Evolutionary conservation across 2,888 invertebrate genomes (phyloP), one percentile per base, ranked within the genome.

Genomic region (Pachymerium ferrugineum): DNA sequence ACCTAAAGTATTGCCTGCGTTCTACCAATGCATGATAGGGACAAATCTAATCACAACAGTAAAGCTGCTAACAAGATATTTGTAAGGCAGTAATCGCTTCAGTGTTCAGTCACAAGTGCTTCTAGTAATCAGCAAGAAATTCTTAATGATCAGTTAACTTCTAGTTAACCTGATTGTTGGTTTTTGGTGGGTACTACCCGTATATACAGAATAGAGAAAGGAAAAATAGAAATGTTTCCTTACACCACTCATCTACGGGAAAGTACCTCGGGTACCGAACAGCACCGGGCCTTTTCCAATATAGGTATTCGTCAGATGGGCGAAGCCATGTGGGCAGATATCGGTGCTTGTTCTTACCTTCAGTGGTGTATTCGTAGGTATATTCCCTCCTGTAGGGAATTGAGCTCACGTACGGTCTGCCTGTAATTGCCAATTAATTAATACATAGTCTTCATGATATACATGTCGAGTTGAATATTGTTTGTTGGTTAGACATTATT

Each of bases 331-430:
- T 47, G 47, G 16, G 16, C 47, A 14, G 6, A 47, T 3, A 47
- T 3, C 47, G 47, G 47, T 47, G 19, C 47, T 16, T 4, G 8
- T 47, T 19, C 16, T 47, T 47, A 47, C 47, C 47, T 47, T 47
- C 47, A 47, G 47, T 47, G 47, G 47, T 47, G 47, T 47, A 47
- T 47, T 47, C 47, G 47, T 47, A 47, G 47, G 47, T 47, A 22
- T 47, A 47, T 47, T 47, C 47, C 47, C 47, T 47, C 47, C 47
- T 47, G 47, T 47, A 47, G 47, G 47, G 47, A 47, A 47, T n/a
- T 14, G 47, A 14, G 4, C 19, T 19, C 47, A 47, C 47, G 47
- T 47, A 47, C 47, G 47, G 47, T 16, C 47, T 47, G 47, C 47
- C 47, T 47, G 19, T 1, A 47, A 47, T 16, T 6, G 22, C 4